Percentiles rank a stretch among this genome's conserved stretches.
Evolutionary conservation across 2,888 invertebrate genomes (phyloP).

Genomic region (Ceratothoa steindachneri): DNA sequence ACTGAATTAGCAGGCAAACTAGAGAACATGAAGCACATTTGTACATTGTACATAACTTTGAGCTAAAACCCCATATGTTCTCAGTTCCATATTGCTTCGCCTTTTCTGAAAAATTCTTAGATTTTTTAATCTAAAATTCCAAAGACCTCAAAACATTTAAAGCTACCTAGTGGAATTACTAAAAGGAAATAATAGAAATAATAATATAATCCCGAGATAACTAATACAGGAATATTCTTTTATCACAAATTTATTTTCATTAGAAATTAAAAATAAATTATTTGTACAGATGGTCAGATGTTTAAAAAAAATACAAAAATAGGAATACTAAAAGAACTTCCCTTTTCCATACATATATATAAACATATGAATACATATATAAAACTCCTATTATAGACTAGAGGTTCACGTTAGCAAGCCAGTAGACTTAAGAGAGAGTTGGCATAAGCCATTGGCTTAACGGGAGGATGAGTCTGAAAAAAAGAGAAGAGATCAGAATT

Average conservation of each 20-base stretch:
- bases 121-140: no score
- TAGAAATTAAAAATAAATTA: background rate
- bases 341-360: background rate
- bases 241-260: background rate
- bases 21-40: background rate
- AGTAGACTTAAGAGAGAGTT: constrained; percentile 67
- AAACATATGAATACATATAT: no score
- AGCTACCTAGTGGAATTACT: background rate
- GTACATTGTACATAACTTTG: background rate
- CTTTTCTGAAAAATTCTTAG: no score
- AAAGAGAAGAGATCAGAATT: constrained; percentile 49
- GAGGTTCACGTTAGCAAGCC: constrained; percentile 20
- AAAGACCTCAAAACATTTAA: no score
- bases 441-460: constrained; percentile 96
- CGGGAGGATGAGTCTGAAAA: constrained; percentile 90
- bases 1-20: background rate
- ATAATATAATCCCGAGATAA: background rate
- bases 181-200: no score
- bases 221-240: background rate
- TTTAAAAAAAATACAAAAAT: background rate
- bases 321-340: background rate
- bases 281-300: background rate
- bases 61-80: background rate
- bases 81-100: background rate
- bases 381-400: background rate